Percentiles rank a stretch among this genome's conserved stretches.
These are phyloP conservation scores for Cistogaster globosa DNA, from an alignment of 2,888 invertebrate species.

Conservation along the genomic window DNA sequence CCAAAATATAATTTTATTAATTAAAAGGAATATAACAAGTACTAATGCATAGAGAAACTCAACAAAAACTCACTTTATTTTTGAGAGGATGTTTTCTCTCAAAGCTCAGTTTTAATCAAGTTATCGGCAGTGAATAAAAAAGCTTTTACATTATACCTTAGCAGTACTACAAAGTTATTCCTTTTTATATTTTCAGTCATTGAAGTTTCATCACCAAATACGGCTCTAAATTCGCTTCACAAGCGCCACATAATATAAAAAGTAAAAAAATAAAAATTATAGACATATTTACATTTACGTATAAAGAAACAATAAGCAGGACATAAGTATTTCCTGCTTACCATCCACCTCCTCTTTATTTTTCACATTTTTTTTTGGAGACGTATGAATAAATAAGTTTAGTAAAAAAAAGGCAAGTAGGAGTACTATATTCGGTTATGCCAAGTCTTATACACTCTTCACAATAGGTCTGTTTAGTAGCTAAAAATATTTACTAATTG, in stretches of 20 bases:
- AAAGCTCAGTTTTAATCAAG: conserved; percentile 10
- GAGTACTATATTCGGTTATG: too few relatives aligned
- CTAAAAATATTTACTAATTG: too few relatives aligned
- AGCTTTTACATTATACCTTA: conserved; percentile 35
- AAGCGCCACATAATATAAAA: conserved; percentile 29
- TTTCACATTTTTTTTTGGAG: conserved; percentile 18
- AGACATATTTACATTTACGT: not conserved
- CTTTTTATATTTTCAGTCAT: conserved; percentile 73
- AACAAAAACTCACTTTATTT: conserved; percentile 13
- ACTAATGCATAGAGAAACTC: not conserved
- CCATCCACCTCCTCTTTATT: conserved; percentile 31
- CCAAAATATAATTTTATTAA: too few relatives aligned
- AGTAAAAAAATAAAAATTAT: conserved; percentile 4
- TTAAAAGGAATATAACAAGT: not conserved
- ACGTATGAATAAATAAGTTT: conserved; percentile 30
- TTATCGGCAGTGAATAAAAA: conserved; percentile 25
- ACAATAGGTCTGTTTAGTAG: too few relatives aligned
- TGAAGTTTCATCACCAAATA: conserved; percentile 73
- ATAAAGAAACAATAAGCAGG: conserved; percentile 42
- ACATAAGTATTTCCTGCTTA: conserved; percentile 51
- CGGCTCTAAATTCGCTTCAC: conserved; percentile 72
- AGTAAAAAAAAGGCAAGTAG: conserved; percentile 22
- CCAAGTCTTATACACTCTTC: too few relatives aligned
- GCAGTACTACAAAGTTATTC: conserved; percentile 4
- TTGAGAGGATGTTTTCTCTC: conserved; percentile 14